Conservation (phyloP, 2,113 vertebrate species). For the Heliornis fulica region DNA sequence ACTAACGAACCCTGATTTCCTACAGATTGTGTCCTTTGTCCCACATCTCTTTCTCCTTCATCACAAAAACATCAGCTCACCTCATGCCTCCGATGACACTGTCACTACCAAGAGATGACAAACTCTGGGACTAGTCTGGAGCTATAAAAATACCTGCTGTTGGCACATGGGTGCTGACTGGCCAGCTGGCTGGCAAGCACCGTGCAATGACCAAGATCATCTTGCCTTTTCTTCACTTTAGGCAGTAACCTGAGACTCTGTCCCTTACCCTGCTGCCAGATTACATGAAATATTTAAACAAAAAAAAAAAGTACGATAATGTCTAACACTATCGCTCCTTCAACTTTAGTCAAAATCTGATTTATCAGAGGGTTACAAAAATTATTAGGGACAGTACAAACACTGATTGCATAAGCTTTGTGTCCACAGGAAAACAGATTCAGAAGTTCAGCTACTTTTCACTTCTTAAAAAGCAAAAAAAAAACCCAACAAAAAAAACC, state of each 20-base stretch:
- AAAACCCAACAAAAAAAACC: background rate
- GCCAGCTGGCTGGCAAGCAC: background rate
- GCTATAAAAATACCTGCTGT: background rate
- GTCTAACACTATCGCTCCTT: background rate
- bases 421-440: slow-evolving; percentile 52
- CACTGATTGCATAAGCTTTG: slow-evolving; percentile 17
- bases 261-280: background rate
- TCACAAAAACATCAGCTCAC: background rate
- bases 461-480: background rate
- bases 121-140: background rate
- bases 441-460: slow-evolving; percentile 20
- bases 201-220: background rate
- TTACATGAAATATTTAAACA: background rate
- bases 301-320: background rate
- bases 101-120: background rate
- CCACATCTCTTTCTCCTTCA: slow-evolving; percentile 14
- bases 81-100: background rate
- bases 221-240: background rate
- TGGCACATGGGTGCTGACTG: background rate
- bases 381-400: slow-evolving; percentile 8
- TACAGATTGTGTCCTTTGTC: slow-evolving; percentile 44
- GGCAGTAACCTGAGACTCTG: background rate
- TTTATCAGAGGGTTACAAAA: background rate
- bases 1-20: slow-evolving; percentile 36
- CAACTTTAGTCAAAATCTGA: background rate